A percentile compares a stretch with the other conserved stretches of the same genome.
These are phyloP conservation scores for Unio delphinus DNA, from an alignment of 2,888 invertebrate genomes.

Conservation along the genomic window DNA sequence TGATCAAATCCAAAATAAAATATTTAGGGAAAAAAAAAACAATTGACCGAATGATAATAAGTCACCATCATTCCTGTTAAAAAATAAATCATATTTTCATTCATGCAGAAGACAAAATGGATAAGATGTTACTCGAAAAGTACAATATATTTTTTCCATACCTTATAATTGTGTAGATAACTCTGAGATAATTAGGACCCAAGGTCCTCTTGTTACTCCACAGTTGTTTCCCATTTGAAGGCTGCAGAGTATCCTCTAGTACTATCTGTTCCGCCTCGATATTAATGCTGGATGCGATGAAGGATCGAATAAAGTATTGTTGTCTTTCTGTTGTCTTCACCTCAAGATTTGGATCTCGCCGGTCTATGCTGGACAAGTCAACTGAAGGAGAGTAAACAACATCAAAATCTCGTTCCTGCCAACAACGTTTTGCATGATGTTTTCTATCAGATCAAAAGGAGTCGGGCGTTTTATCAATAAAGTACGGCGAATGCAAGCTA, in stretches of 20 bases:
- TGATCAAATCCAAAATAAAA: too few relatives aligned
- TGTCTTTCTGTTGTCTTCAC: conserved; percentile 29
- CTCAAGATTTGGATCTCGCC: conserved; percentile 33
- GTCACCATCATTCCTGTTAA: too few relatives aligned
- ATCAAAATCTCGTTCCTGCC: too few relatives aligned
- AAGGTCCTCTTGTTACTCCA: not conserved
- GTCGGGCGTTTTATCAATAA: too few relatives aligned
- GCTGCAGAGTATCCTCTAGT: conserved; percentile 6
- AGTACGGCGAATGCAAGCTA: too few relatives aligned
- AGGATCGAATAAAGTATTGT: conserved; percentile 26
- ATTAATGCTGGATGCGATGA: conserved; percentile 15
- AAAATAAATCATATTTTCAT: too few relatives aligned
- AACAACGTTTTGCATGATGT: too few relatives aligned
- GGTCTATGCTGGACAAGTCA: conserved; percentile 55
- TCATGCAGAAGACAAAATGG: too few relatives aligned
- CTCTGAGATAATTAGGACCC: conserved; percentile 12
- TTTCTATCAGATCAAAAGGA: too few relatives aligned
- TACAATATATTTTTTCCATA: not conserved
- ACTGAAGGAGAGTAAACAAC: conserved; percentile 25
- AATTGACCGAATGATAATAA: too few relatives aligned
- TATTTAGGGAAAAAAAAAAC: too few relatives aligned
- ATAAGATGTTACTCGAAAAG: too few relatives aligned
- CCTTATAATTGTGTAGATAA: conserved; percentile 15
- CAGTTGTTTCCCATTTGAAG: not conserved
- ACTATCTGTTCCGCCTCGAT: conserved; percentile 12